These are phyloP conservation scores for Nomada fabriciana DNA, from an alignment of 2,888 invertebrate genomes.

Conservation along the genomic window DNA sequence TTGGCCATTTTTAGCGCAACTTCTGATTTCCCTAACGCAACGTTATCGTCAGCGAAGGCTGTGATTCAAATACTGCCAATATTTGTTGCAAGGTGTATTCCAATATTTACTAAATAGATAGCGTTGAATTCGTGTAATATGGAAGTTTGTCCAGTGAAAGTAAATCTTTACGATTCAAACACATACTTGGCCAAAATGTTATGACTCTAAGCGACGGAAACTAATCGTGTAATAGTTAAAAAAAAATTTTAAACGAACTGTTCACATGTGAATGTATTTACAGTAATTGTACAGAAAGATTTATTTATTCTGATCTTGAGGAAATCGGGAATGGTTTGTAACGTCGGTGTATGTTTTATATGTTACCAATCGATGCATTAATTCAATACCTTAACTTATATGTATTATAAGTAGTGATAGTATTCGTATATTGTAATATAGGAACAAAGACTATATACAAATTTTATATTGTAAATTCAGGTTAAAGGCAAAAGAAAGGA, in stretches of 20 bases:
- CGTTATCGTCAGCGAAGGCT: constrained; percentile 80
- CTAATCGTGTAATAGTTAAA: not conserved
- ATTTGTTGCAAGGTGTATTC: constrained; percentile 35
- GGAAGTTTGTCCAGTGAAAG: constrained; percentile 41
- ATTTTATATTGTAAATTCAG: constrained; percentile 57
- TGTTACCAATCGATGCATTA: constrained; percentile 50
- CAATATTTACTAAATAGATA: constrained; percentile 36
- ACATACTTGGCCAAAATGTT: not conserved
- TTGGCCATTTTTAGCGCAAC: constrained; percentile 88
- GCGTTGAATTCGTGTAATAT: constrained; percentile 43
- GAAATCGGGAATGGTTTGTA: constrained; percentile 10
- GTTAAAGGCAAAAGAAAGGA: constrained; percentile 30
- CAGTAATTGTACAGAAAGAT: constrained; percentile 42
- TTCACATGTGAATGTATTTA: constrained; percentile 22
- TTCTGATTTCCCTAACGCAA: constrained; percentile 74
- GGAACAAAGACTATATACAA: constrained; percentile 52
- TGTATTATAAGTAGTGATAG: constrained; percentile 68
- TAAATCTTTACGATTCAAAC: constrained; percentile 10
- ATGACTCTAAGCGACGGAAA: not conserved
- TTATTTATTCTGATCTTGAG: constrained; percentile 38
- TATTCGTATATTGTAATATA: constrained; percentile 72
- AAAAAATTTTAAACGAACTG: constrained; percentile 25
- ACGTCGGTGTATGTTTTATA: constrained; percentile 44
- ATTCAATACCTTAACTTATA: constrained; percentile 63
- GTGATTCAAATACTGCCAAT: constrained; percentile 65